Evolutionary conservation across 1,140 invertebrate species (phyloP).

Genomic region (Microplitis demolitor): DNA sequence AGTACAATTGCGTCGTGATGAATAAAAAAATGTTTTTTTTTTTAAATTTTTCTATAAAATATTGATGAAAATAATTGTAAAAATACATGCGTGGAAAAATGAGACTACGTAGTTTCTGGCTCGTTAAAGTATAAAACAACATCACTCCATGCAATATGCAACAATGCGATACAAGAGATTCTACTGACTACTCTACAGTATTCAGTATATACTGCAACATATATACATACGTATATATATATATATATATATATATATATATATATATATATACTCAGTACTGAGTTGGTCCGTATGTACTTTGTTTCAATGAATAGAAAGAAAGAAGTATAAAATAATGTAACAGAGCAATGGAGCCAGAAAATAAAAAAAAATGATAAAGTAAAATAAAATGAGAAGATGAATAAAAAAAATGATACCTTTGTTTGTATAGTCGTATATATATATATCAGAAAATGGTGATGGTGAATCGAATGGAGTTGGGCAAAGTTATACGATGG

Average conservation of each 20-base stretch:
- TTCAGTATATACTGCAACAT: neutral
- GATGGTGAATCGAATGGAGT: neutral
- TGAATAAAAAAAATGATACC: conserved; percentile 13
- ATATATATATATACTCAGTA: neutral
- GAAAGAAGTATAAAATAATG: conserved; percentile 2
- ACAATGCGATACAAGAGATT: conserved; percentile 31
- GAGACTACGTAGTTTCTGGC: conserved; percentile 31
- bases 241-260: no score
- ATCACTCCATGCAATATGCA: conserved; percentile 45
- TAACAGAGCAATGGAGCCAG: neutral
- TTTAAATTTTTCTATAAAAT: neutral
- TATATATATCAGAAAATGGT: neutral
- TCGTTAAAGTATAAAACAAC: conserved; percentile 43
- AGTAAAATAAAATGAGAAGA: neutral
- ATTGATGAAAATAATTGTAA: neutral
- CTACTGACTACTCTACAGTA: no score
- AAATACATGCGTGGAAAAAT: conserved; percentile 20
- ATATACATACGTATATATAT: no score
- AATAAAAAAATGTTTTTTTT: neutral
- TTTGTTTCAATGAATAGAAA: conserved; percentile 18
- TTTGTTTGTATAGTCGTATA: conserved; percentile 28
- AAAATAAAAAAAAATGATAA: conserved; percentile 15
- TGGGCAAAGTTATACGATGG: neutral
- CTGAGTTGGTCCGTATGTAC: neutral
- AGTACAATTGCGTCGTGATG: neutral